Base-by-base conservation (phyloP, 2,888 invertebrate genomes). In the Orthosia gracilis region DNA sequence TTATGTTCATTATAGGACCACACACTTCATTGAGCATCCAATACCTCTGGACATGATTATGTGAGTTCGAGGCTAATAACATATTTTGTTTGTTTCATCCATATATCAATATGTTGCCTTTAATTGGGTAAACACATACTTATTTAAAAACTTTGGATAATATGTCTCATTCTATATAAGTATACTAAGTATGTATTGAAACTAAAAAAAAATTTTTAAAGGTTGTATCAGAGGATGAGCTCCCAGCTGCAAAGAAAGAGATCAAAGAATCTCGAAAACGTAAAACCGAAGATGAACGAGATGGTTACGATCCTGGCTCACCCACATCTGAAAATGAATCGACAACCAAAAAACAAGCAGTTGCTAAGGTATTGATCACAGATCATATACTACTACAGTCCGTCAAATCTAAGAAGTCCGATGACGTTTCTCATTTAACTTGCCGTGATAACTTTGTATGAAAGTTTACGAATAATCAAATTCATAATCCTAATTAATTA, bases 141-240 rank as follows among this genome's bases (percentile, higher is more conserved):
- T 7, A 31, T 31, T 31, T 31, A 31, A 31, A 31, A 31, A 0
- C 31, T 31, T 31, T 31, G 31, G 31, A 5, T 5, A 31, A 31
- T 31, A 31, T 31, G 31, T 31, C 31, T 31, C 31, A 7, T 7
- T 31, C 31, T 31, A 31, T 31, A 31, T 31, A 31, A 31, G 31
- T 31, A 31, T 31, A 31, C 5, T 31, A 31, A 31, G 31, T 31
- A 31, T 52, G 7, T 52, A 80, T 17, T 59, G 1, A 64, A 40
- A 57, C 3, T 15, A 15, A 26, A 21, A 26, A 21, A 40, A 26
- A 15, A n/a, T 62, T 23, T 67, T 78, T 75, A 73, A 97, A 97
- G 97, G 97, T 98, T 65, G 98, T 98, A 13, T 98, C 98, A 0
- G 98, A 98, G 92, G 98, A 98, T 91, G 98, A 98, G 92, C 92